phyloP scores from a whole-genome alignment of 2,888 invertebrate genomes.

The Pasiphila rectangulata region DNA sequence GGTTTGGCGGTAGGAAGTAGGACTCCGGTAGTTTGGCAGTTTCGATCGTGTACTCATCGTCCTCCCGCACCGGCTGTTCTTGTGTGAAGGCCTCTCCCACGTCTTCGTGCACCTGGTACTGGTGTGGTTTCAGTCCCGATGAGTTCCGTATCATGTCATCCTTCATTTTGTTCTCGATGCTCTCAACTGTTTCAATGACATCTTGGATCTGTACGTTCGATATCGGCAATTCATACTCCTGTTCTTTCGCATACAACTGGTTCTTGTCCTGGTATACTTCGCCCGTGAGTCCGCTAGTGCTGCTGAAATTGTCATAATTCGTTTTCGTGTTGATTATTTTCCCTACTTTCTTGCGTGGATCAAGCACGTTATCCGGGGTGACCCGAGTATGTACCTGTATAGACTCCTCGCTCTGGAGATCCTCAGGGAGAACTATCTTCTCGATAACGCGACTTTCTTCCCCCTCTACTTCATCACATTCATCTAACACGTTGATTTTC shows the following conservation, averaged over 20 bases:
- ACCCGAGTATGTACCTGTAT: conserved; percentile 84
- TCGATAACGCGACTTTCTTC: conserved; percentile 77
- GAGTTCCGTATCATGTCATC: conserved; percentile 51
- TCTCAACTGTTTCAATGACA: conserved; percentile 70
- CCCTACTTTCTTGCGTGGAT: conserved; percentile 63
- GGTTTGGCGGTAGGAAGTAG: conserved; percentile 61
- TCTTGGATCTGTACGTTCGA: conserved; percentile 67
- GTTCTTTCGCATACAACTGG: conserved; percentile 46
- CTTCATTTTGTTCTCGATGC: conserved; percentile 60
- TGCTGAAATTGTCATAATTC: conserved; percentile 78
- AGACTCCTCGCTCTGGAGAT: conserved; percentile 76
- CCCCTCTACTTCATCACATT: conserved; percentile 83
- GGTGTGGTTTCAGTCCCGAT: conserved; percentile 38
- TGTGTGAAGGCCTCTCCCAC: conserved; percentile 54
- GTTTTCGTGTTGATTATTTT: conserved; percentile 74
- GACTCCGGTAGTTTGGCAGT: conserved; percentile 52
- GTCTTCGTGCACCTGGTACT: conserved; percentile 67
- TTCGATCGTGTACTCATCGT: conserved; percentile 65
- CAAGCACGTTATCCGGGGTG: conserved; percentile 81
- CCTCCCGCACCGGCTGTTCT: conserved; percentile 61
- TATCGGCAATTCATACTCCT: conserved; percentile 73
- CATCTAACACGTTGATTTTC: conserved; percentile 95
- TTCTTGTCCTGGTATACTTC: conserved; percentile 50
- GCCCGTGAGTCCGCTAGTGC: conserved; percentile 58
- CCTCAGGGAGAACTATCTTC: conserved; percentile 54